Conservation (phyloP, 1,140 invertebrate genomes). For the Callitettix versicolor region DNA sequence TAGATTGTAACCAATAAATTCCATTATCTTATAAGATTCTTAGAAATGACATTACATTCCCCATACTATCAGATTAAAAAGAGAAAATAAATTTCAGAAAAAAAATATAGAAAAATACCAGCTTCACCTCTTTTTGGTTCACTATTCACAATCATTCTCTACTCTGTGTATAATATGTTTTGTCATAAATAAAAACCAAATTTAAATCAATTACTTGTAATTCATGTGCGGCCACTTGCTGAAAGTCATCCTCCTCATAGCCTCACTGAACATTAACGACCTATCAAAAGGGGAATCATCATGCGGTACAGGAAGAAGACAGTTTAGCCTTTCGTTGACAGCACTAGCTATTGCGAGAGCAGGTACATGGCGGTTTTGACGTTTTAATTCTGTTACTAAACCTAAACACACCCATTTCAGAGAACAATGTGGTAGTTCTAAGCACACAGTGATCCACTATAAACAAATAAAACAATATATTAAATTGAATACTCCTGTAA, state of each 20-base stretch:
- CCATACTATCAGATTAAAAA: too few species aligned
- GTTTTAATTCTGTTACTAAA: conserved; percentile 69
- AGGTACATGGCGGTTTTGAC: conserved; percentile 68
- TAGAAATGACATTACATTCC: too few species aligned
- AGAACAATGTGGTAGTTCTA: conserved; percentile 64
- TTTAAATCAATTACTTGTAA: conserved; percentile 81
- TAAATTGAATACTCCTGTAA: conserved; percentile 4
- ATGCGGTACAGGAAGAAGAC: conserved; percentile 46
- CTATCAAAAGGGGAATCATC: conserved; percentile 39
- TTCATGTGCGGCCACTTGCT: conserved; percentile 92
- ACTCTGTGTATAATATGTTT: too few species aligned
- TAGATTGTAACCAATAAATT: too few species aligned
- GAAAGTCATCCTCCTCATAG: conserved; percentile 78
- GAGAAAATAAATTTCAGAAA: too few species aligned
- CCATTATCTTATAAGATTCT: too few species aligned
- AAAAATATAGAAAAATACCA: too few species aligned
- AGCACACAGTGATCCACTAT: conserved; percentile 83
- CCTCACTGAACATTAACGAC: conserved; percentile 82
- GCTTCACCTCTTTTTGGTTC: too few species aligned
- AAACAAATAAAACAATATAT: conserved; percentile 30
- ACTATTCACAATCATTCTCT: too few species aligned
- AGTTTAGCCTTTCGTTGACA: conserved; percentile 72
- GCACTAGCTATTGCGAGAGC: conserved; percentile 79
- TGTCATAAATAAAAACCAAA: background rate
- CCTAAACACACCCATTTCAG: conserved; percentile 66